Evolutionary conservation across 1,140 invertebrate genomes (phyloP).

Genomic region (Charaxes varanes): DNA sequence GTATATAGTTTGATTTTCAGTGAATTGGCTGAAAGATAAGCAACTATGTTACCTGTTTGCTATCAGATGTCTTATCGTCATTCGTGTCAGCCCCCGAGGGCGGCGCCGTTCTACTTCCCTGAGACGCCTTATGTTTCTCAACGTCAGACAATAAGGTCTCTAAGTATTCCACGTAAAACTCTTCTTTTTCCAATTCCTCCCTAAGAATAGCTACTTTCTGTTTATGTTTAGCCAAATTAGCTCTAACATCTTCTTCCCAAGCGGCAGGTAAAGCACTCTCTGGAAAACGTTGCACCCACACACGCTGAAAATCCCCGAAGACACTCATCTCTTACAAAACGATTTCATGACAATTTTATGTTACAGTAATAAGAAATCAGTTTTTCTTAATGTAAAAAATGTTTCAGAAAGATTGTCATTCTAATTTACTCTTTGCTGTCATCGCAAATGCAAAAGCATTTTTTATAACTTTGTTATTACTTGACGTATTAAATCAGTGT

Average conservation of each 20-base stretch:
- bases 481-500: no score
- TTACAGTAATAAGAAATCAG: conserved; percentile 49
- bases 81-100: conserved; percentile 56
- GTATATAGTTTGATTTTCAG: neutral
- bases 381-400: conserved; percentile 44
- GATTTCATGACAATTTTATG: conserved; percentile 71
- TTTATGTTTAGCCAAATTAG: conserved; percentile 91
- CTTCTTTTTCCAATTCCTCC: conserved; percentile 91
- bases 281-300: conserved; percentile 91
- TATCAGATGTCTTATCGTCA: conserved; percentile 69
- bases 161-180: conserved; percentile 92
- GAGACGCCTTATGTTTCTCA: conserved; percentile 79
- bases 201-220: conserved; percentile 85
- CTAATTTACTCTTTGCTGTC: no score
- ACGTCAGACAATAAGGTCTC: conserved; percentile 88
- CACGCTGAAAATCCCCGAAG: conserved; percentile 90
- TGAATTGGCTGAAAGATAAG: conserved; percentile 20
- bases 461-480: conserved; percentile 32
- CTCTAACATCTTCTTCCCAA: conserved; percentile 92
- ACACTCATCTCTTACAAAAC: conserved; percentile 84
- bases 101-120: conserved; percentile 51
- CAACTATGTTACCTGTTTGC: conserved; percentile 57
- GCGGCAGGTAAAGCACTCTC: conserved; percentile 90
- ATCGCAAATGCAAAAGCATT: conserved; percentile 40
- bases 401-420: conserved; percentile 54